Evolutionary conservation across 2,888 invertebrate genomes (phyloP).

Genomic region (Euphydryas editha): DNA sequence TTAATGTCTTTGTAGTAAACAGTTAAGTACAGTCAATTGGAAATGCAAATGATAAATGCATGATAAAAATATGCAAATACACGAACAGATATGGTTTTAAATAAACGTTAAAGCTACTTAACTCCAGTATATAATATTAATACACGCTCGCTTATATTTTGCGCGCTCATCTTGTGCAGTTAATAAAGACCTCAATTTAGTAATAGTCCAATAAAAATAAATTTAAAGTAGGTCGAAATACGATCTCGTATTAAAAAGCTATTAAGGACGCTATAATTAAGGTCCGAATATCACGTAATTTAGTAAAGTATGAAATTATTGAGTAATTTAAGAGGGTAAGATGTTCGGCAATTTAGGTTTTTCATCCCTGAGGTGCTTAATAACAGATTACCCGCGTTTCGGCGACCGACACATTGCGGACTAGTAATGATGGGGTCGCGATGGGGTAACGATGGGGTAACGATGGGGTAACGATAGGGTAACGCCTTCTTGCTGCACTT

Average conservation of each 20-base stretch:
- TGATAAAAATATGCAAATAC: no score
- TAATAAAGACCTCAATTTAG: neutral
- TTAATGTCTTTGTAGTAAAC: no score
- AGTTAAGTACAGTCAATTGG: no score
- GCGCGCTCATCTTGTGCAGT: neutral
- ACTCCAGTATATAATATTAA: no score
- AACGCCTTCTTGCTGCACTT: neutral
- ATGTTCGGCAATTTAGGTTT: constrained; percentile 14
- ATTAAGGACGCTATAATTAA: constrained; percentile 7
- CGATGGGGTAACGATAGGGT: neutral
- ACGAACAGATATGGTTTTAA: no score
- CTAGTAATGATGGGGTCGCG: neutral
- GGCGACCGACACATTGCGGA: neutral
- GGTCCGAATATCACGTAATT: neutral
- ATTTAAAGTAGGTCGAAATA: neutral
- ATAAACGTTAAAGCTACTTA: no score
- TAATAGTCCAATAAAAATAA: neutral
- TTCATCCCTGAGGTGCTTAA: constrained; percentile 12
- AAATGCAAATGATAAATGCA: no score
- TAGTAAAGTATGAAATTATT: constrained; percentile 13
- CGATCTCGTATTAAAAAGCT: constrained; percentile 1
- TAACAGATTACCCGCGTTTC: constrained; percentile 1
- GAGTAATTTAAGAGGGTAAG: neutral
- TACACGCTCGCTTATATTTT: no score
- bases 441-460: neutral